phyloP scores from a whole-genome alignment of 2,797 vertebrate genomes.

The Smutsia temminckii region DNA sequence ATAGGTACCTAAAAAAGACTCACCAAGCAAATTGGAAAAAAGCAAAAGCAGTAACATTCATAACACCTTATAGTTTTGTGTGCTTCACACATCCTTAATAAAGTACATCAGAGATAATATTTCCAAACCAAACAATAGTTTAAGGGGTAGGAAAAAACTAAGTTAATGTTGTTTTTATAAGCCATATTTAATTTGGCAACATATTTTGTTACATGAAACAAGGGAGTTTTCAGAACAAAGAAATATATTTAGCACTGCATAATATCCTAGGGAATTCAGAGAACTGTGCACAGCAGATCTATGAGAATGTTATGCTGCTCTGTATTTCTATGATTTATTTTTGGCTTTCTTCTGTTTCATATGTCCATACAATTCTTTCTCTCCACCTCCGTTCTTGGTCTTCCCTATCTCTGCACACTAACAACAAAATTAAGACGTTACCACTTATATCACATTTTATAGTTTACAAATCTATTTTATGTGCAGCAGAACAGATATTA shows the following conservation, averaged over 20 bases:
- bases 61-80: slow-evolving; percentile 36
- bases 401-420: background rate
- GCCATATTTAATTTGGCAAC: slow-evolving; percentile 13
- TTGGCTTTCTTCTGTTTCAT: slow-evolving; percentile 1
- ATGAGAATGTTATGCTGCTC: background rate
- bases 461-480: background rate
- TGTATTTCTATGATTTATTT: background rate
- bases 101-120: slow-evolving; percentile 3
- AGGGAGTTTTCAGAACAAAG: slow-evolving; percentile 60
- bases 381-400: background rate
- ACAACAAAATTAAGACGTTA: background rate
- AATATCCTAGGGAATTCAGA: background rate
- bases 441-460: background rate
- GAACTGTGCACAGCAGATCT: background rate
- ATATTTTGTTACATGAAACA: slow-evolving; percentile 39
- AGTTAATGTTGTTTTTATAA: slow-evolving; percentile 31
- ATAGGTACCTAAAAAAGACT: slow-evolving; percentile 38
- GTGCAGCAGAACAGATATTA: background rate
- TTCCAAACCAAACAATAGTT: slow-evolving; percentile 28
- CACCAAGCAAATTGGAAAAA: background rate
- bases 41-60: slow-evolving; percentile 10
- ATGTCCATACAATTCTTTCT: background rate
- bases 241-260: background rate
- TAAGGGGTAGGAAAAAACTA: slow-evolving; percentile 35
- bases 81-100: slow-evolving; percentile 32